A percentile compares a stretch with the other conserved stretches of the same genome.
Evolutionary conservation across 2,888 invertebrate genomes (phyloP).

Genomic region (Leptodirus hochenwartii): DNA sequence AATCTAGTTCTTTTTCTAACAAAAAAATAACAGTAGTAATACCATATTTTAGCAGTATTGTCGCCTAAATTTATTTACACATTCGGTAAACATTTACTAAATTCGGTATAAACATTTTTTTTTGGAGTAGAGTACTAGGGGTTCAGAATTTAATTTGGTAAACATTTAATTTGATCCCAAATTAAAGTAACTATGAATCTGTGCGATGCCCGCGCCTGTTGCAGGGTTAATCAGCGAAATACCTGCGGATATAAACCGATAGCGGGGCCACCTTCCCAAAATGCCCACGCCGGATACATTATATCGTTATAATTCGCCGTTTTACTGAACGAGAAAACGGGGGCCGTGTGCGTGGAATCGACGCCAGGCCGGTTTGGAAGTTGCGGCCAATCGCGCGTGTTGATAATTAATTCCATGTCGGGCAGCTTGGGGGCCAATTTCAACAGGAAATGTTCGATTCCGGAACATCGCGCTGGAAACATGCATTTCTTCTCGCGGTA

Average conservation of each 20-base stretch:
- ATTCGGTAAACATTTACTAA: too few species aligned
- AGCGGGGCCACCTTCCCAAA: slow-evolving; percentile 97
- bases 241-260: slow-evolving; percentile 88
- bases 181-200: too few species aligned
- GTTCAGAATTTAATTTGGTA: too few species aligned
- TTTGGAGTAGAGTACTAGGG: too few species aligned
- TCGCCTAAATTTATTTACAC: too few species aligned
- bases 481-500: slow-evolving; percentile 73
- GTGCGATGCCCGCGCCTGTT: too few species aligned
- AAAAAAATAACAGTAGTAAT: too few species aligned
- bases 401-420: slow-evolving; percentile 72
- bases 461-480: slow-evolving; percentile 83
- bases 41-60: too few species aligned
- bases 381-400: slow-evolving; percentile 90
- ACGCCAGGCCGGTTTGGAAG: slow-evolving; percentile 42
- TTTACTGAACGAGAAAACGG: slow-evolving; percentile 96
- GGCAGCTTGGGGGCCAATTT: slow-evolving; percentile 49
- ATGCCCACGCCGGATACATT: slow-evolving; percentile 93
- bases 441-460: slow-evolving; percentile 75
- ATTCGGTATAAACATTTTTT: too few species aligned
- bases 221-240: too few species aligned
- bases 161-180: too few species aligned
- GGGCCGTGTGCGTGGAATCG: slow-evolving; percentile 44
- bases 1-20: too few species aligned
- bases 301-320: slow-evolving; percentile 71